A percentile compares a stretch with the other conserved stretches of the same genome.
These are phyloP conservation scores for Ptilonorhynchus violaceus DNA, from an alignment of 2,113 vertebrate genomes.

Conservation along the genomic window DNA sequence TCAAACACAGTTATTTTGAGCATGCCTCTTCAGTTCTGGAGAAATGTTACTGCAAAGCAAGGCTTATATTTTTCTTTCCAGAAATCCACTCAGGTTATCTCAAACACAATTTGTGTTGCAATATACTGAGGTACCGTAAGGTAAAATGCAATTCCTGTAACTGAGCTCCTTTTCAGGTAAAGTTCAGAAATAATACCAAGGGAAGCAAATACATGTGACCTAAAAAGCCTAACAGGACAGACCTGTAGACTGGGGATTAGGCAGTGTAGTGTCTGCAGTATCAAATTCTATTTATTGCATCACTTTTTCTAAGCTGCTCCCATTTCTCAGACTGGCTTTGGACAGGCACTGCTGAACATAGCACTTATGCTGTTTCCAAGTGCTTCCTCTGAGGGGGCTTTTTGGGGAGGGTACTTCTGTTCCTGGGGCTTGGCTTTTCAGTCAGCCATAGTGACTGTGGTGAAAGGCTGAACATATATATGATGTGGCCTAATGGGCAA, in stretches of 20 bases:
- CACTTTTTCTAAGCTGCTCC: background rate
- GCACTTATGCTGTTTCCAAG: background rate
- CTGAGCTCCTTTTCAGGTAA: background rate
- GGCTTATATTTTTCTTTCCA: background rate
- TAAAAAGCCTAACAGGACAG: background rate
- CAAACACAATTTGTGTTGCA: background rate
- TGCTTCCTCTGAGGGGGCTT: background rate
- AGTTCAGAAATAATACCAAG: background rate
- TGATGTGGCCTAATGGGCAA: background rate
- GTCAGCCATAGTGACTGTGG: background rate
- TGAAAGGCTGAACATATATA: background rate
- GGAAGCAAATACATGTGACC: background rate
- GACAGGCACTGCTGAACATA: background rate
- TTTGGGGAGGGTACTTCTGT: background rate
- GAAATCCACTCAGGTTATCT: background rate
- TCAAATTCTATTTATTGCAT: background rate
- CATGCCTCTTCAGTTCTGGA: background rate
- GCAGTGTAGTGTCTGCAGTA: background rate
- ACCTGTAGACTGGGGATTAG: background rate
- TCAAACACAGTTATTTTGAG: background rate
- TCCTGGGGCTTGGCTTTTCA: background rate
- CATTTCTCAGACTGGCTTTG: background rate
- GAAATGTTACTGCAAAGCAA: background rate
- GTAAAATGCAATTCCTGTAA: background rate
- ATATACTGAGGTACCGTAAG: rapidly evolving